phyloP scores from a whole-genome alignment of 2,888 invertebrate genomes.

The Aphrophora alni region DNA sequence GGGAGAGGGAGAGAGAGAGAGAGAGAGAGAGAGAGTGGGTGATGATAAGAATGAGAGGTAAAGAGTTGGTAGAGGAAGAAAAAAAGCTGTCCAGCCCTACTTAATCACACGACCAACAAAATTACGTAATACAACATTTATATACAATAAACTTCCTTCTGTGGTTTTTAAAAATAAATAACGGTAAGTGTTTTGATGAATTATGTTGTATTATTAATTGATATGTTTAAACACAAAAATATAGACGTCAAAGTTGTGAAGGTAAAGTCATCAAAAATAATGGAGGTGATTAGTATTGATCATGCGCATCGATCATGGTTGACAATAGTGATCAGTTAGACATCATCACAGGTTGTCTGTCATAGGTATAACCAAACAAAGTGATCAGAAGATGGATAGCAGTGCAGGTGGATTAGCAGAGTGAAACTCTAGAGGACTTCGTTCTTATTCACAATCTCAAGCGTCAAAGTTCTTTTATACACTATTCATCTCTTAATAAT shows the following conservation, averaged over 20 bases:
- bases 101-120: too few relatives aligned
- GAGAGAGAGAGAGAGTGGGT: too few relatives aligned
- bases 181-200: background rate
- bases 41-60: too few relatives aligned
- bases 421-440: too few relatives aligned
- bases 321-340: background rate
- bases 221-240: background rate
- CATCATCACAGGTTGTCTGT: background rate
- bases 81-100: too few relatives aligned
- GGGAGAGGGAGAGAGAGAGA: too few relatives aligned
- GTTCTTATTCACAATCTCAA: background rate
- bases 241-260: background rate
- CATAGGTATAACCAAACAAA: background rate
- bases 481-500: too few relatives aligned
- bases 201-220: background rate
- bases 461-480: background rate
- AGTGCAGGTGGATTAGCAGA: background rate
- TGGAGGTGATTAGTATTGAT: background rate
- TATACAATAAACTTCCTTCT: background rate
- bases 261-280: background rate
- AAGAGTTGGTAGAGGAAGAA: too few relatives aligned
- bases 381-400: background rate
- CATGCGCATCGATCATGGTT: background rate
- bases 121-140: too few relatives aligned
- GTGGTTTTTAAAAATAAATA: background rate